A percentile compares a stretch with the other conserved stretches of the same genome.
phyloP scores from a whole-genome alignment of 2,113 vertebrate species.

The Phasianus colchicus region DNA sequence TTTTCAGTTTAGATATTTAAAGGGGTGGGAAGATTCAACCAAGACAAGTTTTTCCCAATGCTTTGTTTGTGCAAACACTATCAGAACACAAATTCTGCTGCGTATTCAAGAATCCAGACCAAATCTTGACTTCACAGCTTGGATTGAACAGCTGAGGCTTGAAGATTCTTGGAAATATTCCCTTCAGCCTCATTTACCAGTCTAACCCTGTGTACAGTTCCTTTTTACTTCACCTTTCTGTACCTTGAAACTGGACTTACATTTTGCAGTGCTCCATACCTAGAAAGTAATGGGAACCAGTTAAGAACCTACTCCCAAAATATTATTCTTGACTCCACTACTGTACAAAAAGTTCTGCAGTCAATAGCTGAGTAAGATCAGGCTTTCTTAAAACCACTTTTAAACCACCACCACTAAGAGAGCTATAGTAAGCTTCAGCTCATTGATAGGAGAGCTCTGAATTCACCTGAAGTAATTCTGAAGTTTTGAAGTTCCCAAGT shows the following conservation, averaged over 20 bases:
- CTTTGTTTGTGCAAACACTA: not conserved
- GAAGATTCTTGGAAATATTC: not conserved
- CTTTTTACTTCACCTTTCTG: not conserved
- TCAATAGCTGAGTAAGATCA: not conserved
- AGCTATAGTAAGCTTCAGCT: not conserved
- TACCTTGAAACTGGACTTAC: not conserved
- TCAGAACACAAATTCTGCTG: not conserved
- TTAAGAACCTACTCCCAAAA: not conserved
- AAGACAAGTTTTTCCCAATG: not conserved
- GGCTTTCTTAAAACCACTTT: not conserved
- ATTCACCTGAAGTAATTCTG: not conserved
- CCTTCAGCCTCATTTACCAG: not conserved
- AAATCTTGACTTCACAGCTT: not conserved
- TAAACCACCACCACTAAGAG: not conserved
- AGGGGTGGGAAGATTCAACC: not conserved
- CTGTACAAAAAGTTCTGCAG: not conserved
- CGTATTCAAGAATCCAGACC: not conserved
- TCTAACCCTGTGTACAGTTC: too few relatives aligned
- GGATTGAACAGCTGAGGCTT: not conserved
- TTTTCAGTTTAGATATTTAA: not conserved
- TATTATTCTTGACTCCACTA: not conserved
- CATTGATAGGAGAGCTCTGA: not conserved
- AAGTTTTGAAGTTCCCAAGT: not conserved
- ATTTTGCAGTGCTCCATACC: not conserved
- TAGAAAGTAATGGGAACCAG: not conserved